Base-by-base conservation (phyloP, 2,888 invertebrate species). In the Cantharis nigra region DNA sequence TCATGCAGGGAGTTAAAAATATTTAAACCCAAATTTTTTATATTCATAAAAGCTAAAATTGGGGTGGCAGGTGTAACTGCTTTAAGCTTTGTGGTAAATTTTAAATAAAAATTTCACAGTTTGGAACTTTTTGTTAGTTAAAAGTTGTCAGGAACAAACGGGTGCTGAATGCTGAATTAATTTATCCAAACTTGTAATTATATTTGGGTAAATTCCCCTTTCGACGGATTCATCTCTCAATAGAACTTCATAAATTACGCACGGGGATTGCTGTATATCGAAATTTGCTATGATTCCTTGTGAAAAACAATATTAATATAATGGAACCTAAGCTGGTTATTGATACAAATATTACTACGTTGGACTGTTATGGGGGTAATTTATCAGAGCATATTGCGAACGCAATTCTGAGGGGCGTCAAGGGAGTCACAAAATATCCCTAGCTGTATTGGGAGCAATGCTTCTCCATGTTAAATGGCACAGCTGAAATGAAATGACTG, bases 301-400 rank as follows among this genome's bases (percentile, higher is more conserved):
- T 71, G 74, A 74, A 77, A 77, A 75, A 74, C 74, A 75, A 70
- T 65, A 70, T 75, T 75, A 75, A 75, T 78, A 72, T 78, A 75
- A 78, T 78, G 72, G 75, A 83, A 80, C 80, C 81, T 81, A 82
- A 75, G 76, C 81, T 76, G 79, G 79, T 82, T 82, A 83, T 82
- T 82, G 82, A 82, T 83, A 83, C 79, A 83, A 83, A 82, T 82
- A 81, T 80, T 80, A 76, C 79, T 79, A 76, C 80, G 81, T 78
- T 80, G 74, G 80, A 77, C 79, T 80, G 81, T 81, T 80, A 81
- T 80, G 77, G 80, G 75, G 76, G 81, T 81, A 82, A 82, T 82
- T 82, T 79, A 80, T 82, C 79, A 76, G 74, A 75, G 81, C 78
- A 78, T 81, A 77, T 83, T 82, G 79, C 80, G 79, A 75, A 78